These are phyloP conservation scores for Argopecten irradians DNA, from an alignment of 1,140 invertebrate species.

Conservation along the genomic window DNA sequence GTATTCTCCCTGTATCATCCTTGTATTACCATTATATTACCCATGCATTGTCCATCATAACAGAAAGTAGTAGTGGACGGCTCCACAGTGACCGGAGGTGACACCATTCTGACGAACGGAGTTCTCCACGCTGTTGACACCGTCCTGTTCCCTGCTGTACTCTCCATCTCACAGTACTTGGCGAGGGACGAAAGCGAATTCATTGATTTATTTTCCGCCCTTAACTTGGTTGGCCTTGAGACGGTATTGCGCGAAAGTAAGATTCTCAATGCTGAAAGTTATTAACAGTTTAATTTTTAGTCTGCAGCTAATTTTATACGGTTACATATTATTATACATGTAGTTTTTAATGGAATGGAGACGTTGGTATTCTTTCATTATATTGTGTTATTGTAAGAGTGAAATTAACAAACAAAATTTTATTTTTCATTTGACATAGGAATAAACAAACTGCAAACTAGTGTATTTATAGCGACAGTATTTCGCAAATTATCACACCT, in stretches of 20 bases:
- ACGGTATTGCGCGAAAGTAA: slow-evolving; percentile 11
- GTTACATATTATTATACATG: too few relatives aligned
- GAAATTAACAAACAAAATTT: neutral
- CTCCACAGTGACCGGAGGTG: slow-evolving; percentile 30
- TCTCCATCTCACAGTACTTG: slow-evolving; percentile 48
- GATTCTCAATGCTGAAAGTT: neutral
- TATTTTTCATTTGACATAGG: neutral
- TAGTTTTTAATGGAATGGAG: too few relatives aligned
- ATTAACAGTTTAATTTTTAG: too few relatives aligned
- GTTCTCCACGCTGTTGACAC: slow-evolving; percentile 50
- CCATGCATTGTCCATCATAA: too few relatives aligned
- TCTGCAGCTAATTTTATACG: neutral
- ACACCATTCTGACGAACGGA: slow-evolving; percentile 54
- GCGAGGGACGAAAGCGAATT: slow-evolving; percentile 46
- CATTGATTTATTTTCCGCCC: slow-evolving; percentile 43
- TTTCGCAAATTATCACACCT: too few relatives aligned
- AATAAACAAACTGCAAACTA: too few relatives aligned
- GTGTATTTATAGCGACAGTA: too few relatives aligned
- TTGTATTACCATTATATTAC: too few relatives aligned
- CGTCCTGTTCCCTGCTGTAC: slow-evolving; percentile 47
- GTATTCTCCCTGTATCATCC: too few relatives aligned
- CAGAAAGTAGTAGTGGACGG: slow-evolving; percentile 50
- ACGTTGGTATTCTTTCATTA: too few relatives aligned
- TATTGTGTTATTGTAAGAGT: neutral
- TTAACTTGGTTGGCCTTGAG: slow-evolving; percentile 33